phyloP scores from a whole-genome alignment of 2,888 invertebrate genomes.

The Nemoura dubitans region DNA sequence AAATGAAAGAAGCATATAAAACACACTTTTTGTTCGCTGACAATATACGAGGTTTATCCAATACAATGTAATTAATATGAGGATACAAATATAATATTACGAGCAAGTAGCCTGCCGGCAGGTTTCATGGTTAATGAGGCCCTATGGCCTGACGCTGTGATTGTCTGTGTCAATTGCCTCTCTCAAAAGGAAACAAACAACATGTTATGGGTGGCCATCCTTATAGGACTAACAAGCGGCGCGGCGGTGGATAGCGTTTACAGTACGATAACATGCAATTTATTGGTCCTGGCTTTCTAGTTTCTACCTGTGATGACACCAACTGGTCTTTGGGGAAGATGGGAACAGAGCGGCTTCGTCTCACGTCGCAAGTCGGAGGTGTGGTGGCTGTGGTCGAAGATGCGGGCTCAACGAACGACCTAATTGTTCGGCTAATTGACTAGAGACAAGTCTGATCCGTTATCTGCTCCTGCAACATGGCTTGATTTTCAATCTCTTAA shows the following conservation, averaged over 20 bases:
- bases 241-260: background rate
- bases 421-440: background rate
- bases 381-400: background rate
- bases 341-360: background rate
- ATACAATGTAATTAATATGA: constrained; percentile 7
- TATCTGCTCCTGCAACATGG: background rate
- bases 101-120: background rate
- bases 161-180: background rate
- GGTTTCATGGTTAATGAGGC: constrained; percentile 3
- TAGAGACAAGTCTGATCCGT: background rate
- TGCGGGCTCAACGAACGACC: background rate
- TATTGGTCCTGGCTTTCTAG: background rate
- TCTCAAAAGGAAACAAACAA: background rate
- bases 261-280: background rate
- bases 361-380: background rate
- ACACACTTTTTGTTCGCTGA: background rate
- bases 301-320: background rate
- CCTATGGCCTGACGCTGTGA: background rate
- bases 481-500: too few species aligned
- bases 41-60: background rate
- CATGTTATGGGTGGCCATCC: background rate
- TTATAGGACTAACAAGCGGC: background rate
- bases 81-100: background rate
- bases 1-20: constrained; percentile 5
- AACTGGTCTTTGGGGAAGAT: background rate